These are phyloP conservation scores for Blomia tropicalis DNA, from an alignment of 2,888 invertebrate species.

Conservation along the genomic window DNA sequence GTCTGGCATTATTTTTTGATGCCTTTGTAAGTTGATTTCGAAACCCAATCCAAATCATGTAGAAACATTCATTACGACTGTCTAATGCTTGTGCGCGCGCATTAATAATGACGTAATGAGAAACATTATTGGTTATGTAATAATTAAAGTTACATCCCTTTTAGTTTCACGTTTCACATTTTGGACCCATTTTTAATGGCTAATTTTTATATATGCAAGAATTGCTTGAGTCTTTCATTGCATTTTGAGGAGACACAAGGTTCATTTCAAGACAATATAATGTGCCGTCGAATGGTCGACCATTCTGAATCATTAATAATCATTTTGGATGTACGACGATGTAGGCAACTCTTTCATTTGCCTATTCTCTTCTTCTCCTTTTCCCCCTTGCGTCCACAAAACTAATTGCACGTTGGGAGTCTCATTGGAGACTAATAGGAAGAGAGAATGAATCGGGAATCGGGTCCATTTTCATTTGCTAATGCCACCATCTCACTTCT, in stretches of 20 bases:
- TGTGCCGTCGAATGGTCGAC: background rate
- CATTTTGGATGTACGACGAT: background rate
- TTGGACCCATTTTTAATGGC: background rate
- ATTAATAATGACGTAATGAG: slow-evolving; percentile 2
- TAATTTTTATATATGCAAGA: background rate
- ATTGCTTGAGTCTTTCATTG: background rate
- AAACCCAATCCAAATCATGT: too few species aligned
- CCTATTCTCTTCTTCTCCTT: too few species aligned
- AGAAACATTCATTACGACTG: too few species aligned
- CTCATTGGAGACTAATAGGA: background rate
- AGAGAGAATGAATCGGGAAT: too few species aligned
- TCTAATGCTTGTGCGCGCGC: too few species aligned
- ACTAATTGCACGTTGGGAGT: background rate
- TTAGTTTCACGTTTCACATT: background rate
- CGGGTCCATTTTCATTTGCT: background rate
- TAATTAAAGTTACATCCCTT: background rate
- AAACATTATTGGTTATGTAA: slow-evolving; percentile 9
- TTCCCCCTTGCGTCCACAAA: background rate
- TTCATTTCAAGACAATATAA: too few species aligned
- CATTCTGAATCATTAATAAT: slow-evolving; percentile 6
- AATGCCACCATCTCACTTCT: background rate
- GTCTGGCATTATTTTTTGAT: too few species aligned
- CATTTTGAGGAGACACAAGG: background rate
- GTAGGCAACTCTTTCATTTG: background rate
- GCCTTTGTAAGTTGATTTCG: too few species aligned